phyloP scores from a whole-genome alignment of 2,888 invertebrate genomes.

The Tetrapedia diversipes region DNA sequence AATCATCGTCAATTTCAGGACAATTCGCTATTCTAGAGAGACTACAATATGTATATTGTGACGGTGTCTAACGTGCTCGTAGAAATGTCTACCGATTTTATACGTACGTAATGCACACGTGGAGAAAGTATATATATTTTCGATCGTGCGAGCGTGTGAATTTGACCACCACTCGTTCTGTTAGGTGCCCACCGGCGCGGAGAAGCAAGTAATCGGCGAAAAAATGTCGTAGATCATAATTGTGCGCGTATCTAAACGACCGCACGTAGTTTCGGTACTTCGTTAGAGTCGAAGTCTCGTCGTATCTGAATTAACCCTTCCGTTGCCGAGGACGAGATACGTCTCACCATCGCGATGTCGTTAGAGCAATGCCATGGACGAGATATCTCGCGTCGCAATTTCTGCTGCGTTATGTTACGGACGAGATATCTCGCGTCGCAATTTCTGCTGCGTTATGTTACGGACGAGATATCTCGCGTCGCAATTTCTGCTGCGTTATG shows the following conservation, averaged over 20 bases:
- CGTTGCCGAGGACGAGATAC: too few relatives aligned
- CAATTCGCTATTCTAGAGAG: constrained; percentile 9
- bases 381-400: too few relatives aligned
- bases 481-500: too few relatives aligned
- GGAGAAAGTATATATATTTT: constrained; percentile 53
- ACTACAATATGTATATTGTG: not conserved
- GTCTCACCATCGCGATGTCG: too few relatives aligned
- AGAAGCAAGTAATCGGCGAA: not conserved
- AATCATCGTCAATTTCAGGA: constrained; percentile 22
- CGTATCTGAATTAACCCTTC: not conserved
- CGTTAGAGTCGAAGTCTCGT: not conserved
- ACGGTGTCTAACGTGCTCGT: constrained; percentile 20
- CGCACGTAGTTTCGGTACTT: not conserved
- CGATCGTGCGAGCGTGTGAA: constrained; percentile 25
- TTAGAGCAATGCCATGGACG: too few relatives aligned
- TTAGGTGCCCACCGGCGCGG: too few relatives aligned
- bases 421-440: too few relatives aligned
- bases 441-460: too few relatives aligned
- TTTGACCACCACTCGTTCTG: too few relatives aligned
- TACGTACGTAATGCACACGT: constrained; percentile 39
- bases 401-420: too few relatives aligned
- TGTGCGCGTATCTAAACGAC: not conserved
- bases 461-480: too few relatives aligned
- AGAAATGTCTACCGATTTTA: constrained; percentile 49
- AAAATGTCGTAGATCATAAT: constrained; percentile 13